Evolutionary conservation across 2,113 vertebrate species (phyloP).

Genomic region (Amphiprion ocellaris): DNA sequence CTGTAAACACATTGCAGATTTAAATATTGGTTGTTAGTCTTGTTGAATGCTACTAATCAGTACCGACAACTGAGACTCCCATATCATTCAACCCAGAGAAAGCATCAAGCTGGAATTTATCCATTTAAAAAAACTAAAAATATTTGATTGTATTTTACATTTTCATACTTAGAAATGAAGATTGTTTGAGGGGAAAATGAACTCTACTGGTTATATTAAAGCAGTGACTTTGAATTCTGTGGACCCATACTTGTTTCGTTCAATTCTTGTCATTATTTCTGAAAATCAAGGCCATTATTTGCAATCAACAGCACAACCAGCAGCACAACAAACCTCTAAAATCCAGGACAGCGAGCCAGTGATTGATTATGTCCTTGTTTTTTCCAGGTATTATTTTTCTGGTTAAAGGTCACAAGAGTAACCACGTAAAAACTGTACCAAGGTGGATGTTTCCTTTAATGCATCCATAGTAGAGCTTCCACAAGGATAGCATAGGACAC

Average conservation of each 20-base stretch:
- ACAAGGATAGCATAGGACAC: constrained; percentile 58
- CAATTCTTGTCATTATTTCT: not conserved
- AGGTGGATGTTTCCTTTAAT: constrained; percentile 48
- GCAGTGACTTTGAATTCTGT: not conserved
- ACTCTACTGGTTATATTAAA: not conserved
- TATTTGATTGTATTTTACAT: too few species aligned
- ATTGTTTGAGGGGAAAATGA: not conserved
- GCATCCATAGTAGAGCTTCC: constrained; percentile 46
- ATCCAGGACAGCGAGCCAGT: constrained; percentile 10
- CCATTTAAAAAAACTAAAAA: too few species aligned
- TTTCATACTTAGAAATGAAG: too few species aligned
- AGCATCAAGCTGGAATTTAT: too few species aligned
- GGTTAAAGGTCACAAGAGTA: constrained; percentile 5
- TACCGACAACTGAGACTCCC: too few species aligned
- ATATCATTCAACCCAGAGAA: too few species aligned
- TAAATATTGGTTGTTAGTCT: too few species aligned
- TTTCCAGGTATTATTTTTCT: constrained; percentile 12
- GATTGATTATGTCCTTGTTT: not conserved
- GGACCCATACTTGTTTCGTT: not conserved
- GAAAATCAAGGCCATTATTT: not conserved
- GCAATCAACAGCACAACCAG: not conserved
- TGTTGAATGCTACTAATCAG: too few species aligned
- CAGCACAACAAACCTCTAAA: constrained; percentile 9
- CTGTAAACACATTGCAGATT: too few species aligned
- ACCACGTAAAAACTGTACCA: constrained; percentile 15